Conservation (phyloP, 2,797 vertebrate genomes). For the Poecilia velifera region DNA sequence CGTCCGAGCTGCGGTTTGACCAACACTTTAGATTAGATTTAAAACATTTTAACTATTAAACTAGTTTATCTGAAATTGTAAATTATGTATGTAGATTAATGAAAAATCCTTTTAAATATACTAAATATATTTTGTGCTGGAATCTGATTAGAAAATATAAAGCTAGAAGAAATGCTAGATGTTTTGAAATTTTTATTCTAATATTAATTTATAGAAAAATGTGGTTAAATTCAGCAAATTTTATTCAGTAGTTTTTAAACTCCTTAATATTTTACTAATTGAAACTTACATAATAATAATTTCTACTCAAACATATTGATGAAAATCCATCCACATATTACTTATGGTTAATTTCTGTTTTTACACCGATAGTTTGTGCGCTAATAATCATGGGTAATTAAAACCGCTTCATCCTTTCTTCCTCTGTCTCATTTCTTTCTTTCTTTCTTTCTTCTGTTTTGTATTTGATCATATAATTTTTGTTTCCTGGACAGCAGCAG, state of each 20-base stretch:
- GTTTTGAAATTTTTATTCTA: neutral
- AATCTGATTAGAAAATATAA: neutral
- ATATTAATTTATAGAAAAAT: neutral
- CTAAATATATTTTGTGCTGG: neutral
- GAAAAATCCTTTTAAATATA: neutral
- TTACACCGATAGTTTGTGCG: conserved; percentile 18
- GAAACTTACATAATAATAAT: neutral
- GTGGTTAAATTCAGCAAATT: neutral
- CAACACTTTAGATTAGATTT: neutral
- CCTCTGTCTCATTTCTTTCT: no score
- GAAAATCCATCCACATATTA: neutral
- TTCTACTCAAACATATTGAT: neutral
- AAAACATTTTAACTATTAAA: neutral
- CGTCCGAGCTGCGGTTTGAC: neutral
- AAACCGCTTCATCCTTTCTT: neutral
- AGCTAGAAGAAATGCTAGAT: neutral
- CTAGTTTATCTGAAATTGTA: neutral
- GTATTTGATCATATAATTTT: neutral
- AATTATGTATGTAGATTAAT: neutral
- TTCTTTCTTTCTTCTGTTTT: no score
- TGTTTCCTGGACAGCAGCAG: neutral
- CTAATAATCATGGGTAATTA: conserved; percentile 1
- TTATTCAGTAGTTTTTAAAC: neutral
- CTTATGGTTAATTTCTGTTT: neutral
- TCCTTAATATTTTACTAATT: neutral